phyloP scores from a whole-genome alignment of 2,113 vertebrate genomes.

The Taurulus bubalis region DNA sequence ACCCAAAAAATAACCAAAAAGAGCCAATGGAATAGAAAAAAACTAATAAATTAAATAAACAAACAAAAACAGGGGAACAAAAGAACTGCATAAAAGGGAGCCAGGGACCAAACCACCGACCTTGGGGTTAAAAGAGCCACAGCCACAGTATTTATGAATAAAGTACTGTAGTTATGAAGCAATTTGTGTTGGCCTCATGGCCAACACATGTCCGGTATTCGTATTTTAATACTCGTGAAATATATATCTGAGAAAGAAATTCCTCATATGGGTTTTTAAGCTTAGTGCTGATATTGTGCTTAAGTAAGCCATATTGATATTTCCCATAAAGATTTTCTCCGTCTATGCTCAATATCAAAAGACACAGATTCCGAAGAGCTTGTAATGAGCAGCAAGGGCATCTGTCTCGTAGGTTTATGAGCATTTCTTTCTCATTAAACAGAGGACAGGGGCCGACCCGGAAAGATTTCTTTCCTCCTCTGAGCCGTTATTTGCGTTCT shows the following conservation, averaged over 20 bases:
- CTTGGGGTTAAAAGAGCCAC: too few species aligned
- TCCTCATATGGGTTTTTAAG: background rate
- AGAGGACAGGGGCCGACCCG: slow-evolving; percentile 59
- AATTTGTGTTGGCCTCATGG: too few species aligned
- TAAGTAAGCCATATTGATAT: background rate
- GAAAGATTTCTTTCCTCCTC: slow-evolving; percentile 3
- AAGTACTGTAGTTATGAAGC: too few species aligned
- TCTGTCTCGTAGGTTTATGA: slow-evolving; percentile 53
- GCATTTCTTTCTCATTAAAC: slow-evolving; percentile 73
- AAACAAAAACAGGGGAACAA: too few species aligned
- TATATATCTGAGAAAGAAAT: background rate
- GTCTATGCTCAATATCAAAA: background rate
- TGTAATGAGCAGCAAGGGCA: slow-evolving; percentile 62
- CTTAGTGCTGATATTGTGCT: background rate
- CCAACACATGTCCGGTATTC: background rate
- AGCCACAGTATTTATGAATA: too few species aligned
- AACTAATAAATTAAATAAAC: too few species aligned
- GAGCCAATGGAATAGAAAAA: too few species aligned
- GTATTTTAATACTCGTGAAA: background rate
- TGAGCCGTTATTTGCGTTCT: slow-evolving; percentile 26
- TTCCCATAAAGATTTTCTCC: slow-evolving; percentile 15
- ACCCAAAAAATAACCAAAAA: too few species aligned
- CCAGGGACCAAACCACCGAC: too few species aligned
- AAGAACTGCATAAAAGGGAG: too few species aligned
- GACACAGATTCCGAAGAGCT: slow-evolving; percentile 39